Evolutionary conservation across 2,888 invertebrate species (phyloP).

Genomic region (Drosophila nr. perissopoda): DNA sequence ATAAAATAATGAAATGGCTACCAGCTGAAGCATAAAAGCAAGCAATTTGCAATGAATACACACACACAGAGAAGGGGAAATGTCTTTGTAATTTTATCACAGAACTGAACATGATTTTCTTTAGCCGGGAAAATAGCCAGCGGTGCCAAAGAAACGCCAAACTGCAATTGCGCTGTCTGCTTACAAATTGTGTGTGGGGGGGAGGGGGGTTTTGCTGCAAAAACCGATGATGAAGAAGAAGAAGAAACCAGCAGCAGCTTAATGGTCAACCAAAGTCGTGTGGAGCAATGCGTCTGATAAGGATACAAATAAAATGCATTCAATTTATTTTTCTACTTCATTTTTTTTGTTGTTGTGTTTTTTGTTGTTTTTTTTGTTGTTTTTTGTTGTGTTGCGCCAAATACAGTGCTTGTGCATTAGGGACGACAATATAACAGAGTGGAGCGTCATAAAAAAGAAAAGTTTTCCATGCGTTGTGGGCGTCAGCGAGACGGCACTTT

Average conservation of each 20-base stretch:
- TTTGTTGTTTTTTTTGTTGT: background rate
- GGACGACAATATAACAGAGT: slow-evolving; percentile 43
- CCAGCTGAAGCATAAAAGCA: background rate
- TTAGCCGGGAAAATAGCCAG: background rate
- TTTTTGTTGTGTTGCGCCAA: background rate
- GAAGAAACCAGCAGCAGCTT: slow-evolving; percentile 11
- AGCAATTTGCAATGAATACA: background rate
- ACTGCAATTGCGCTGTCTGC: slow-evolving; percentile 70
- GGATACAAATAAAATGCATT: slow-evolving; percentile 69
- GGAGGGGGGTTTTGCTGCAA: background rate
- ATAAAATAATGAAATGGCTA: background rate
- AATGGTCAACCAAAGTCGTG: slow-evolving; percentile 32
- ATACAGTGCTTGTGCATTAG: slow-evolving; percentile 45
- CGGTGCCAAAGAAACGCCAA: slow-evolving; percentile 20
- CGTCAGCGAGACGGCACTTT: slow-evolving; percentile 57
- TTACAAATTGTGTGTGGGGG: slow-evolving; percentile 63
- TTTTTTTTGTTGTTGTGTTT: background rate
- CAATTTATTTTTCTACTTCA: slow-evolving; percentile 38
- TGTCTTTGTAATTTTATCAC: slow-evolving; percentile 35
- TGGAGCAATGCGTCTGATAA: slow-evolving; percentile 57
- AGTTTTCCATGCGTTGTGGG: slow-evolving; percentile 35
- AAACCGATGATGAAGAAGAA: too few relatives aligned
- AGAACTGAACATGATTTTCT: slow-evolving; percentile 51
- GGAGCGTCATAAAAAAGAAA: slow-evolving; percentile 38
- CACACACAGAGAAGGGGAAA: background rate